Evolutionary conservation across 2,797 vertebrate species (phyloP).

Genomic region (Clamator glandarius): DNA sequence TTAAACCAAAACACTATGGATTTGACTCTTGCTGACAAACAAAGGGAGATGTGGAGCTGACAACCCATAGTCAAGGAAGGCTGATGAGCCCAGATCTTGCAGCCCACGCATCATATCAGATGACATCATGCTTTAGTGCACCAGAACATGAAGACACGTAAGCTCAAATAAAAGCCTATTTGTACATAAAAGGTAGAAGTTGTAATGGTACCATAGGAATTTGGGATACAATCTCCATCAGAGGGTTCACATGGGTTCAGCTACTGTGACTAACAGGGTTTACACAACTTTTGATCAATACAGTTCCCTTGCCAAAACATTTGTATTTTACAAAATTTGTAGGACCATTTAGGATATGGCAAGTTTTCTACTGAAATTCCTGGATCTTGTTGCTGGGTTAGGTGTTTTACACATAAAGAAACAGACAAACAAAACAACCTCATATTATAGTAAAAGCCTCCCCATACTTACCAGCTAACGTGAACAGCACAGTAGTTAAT

Average conservation of each 20-base stretch:
- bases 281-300: slow-evolving; percentile 24
- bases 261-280: slow-evolving; percentile 14
- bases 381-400: not conserved
- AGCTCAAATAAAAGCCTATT: not conserved
- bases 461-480: not conserved
- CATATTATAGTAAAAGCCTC: not conserved
- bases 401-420: not conserved
- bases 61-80: not conserved
- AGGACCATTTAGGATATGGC: not conserved
- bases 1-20: not conserved
- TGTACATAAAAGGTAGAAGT: not conserved
- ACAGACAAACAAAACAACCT: not conserved
- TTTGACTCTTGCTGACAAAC: not conserved
- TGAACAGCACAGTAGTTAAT: not conserved
- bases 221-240: not conserved
- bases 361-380: not conserved
- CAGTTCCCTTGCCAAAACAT: not conserved
- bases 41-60: not conserved
- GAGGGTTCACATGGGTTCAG: not conserved
- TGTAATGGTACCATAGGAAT: not conserved
- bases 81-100: not conserved
- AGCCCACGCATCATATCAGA: not conserved
- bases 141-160: not conserved
- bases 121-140: not conserved
- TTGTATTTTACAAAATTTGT: not conserved